Evolutionary conservation across 1,140 invertebrate species (phyloP), one percentile per base, ranked within the genome.

Genomic region (Pogonus chalceus): DNA sequence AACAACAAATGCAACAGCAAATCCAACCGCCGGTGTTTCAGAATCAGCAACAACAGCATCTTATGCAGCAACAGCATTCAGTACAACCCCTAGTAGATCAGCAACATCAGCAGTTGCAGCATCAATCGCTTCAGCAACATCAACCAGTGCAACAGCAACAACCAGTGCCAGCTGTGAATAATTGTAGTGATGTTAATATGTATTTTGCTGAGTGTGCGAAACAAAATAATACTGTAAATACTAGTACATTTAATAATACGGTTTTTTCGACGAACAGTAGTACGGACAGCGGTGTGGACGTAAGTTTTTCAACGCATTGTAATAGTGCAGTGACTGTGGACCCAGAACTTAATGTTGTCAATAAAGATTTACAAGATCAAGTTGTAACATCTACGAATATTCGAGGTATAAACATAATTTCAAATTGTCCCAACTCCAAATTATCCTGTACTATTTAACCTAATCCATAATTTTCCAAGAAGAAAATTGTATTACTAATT

Each of bases 21-120:
- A n/a, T n/a, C n/a, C n/a, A n/a, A n/a, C n/a, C n/a, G n/a, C n/a
- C n/a, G n/a, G n/a, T n/a, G n/a, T n/a, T n/a, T 18, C 63, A 61
- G 46, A 58, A 59, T 18, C 62, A 60, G 58, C 64, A 65, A 60
- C 51, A 64, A 20, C 57, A 60, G 18, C 56, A 54, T 37, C 31
- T 59, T 21, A 47, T 50, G n/a, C 58, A 56, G 35, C 53, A 56
- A 53, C 53, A 55, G 23, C 51, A 53, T 51, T 18, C 48, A 37
- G 14, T 22, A 20, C 22, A 23, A 23, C 53, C 35, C n/a, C 60
- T n/a, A n/a, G n/a, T n/a, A n/a, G n/a, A 51, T 2, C 57, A 56
- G 21, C 49, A n/a, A n/a, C n/a, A 51, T 2, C 57, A 56, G 21
- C 49, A 37, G 21, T 56, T 23, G 49, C 53, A 21, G 7, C 35